phyloP scores from a whole-genome alignment of 2,113 vertebrate genomes.

The Campylomormyrus tamandua region DNA sequence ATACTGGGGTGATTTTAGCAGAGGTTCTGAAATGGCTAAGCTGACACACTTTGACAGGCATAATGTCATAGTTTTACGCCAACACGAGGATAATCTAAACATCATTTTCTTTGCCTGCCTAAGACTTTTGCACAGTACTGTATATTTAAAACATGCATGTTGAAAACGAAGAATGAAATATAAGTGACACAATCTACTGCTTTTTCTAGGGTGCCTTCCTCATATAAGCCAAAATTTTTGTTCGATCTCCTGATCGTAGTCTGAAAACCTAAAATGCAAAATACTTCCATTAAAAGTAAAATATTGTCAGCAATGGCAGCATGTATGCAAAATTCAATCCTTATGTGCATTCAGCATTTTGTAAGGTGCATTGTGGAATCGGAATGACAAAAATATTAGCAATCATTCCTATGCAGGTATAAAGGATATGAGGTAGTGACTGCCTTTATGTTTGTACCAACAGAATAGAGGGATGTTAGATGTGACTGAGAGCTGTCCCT shows the following conservation, averaged over 20 bases:
- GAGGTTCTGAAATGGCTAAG: no score
- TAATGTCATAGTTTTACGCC: no score
- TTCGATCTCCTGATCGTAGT: background rate
- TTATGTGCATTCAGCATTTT: background rate
- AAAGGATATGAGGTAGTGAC: background rate
- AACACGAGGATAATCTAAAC: no score
- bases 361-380: background rate
- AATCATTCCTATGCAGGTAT: background rate
- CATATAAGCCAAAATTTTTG: background rate
- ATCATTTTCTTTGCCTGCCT: no score
- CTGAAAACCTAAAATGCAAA: background rate
- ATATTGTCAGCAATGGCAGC: background rate
- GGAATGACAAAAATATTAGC: background rate
- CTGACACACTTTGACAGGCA: no score
- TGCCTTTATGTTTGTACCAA: conserved; percentile 36
- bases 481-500: conserved; percentile 72
- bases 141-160: background rate
- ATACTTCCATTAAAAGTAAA: background rate
- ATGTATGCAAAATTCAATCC: background rate
- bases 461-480: conserved; percentile 78
- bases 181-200: background rate
- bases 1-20: no score
- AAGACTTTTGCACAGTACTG: no score
- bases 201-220: background rate
- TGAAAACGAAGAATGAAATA: background rate